Conservation (phyloP, 2,888 invertebrate species). For the Eristalinus sepulchralis region DNA sequence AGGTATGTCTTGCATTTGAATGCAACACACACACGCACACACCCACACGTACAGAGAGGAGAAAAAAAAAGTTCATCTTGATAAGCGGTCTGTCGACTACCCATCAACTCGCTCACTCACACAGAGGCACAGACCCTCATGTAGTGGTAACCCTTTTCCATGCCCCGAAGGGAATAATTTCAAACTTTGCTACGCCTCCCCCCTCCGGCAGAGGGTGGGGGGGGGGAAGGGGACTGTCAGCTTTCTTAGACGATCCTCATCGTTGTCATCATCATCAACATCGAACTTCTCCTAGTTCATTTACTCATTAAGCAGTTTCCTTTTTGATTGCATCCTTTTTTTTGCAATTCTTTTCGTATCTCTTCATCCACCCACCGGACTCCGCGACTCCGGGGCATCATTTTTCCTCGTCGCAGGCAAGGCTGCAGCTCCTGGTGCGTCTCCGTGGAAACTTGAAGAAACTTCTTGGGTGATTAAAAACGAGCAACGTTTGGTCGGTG, state of each 20-base stretch:
- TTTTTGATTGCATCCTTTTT: background rate
- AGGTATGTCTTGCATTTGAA: background rate
- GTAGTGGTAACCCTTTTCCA: slow-evolving; percentile 16
- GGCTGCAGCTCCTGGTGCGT: background rate
- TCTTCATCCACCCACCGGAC: too few species aligned
- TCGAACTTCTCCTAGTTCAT: slow-evolving; percentile 26
- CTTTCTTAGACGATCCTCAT: slow-evolving; percentile 17
- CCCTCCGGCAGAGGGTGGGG: background rate
- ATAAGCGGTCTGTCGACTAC: background rate
- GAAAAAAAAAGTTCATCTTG: background rate
- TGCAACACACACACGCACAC: background rate
- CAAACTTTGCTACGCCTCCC: background rate
- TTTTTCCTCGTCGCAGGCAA: background rate
- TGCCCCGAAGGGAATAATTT: background rate
- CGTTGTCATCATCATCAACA: background rate
- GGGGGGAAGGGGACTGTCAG: too few species aligned
- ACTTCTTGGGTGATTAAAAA: background rate
- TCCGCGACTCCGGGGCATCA: background rate
- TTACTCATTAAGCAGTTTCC: slow-evolving; percentile 25
- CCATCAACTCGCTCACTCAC: background rate
- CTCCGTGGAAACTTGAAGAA: background rate
- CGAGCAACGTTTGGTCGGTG: background rate
- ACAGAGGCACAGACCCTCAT: background rate
- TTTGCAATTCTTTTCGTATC: background rate
- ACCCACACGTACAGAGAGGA: background rate